phyloP scores from a whole-genome alignment of 2,888 invertebrate genomes.

The Cordilura impudica region DNA sequence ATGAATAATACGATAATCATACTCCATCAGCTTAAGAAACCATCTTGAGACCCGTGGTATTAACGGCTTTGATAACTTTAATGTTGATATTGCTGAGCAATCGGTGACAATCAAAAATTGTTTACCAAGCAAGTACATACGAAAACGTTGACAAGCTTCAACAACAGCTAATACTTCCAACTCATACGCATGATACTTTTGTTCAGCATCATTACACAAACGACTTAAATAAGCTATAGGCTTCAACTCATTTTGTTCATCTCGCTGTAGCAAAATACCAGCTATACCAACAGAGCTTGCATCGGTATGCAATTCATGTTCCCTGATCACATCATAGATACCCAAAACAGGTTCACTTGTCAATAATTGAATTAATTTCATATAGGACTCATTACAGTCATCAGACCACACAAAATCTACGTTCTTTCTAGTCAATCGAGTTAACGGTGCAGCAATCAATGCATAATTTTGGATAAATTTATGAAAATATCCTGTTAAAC shows the following conservation, averaged over 20 bases:
- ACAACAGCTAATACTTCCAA: too few species aligned
- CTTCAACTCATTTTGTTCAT: neutral
- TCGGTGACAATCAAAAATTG: too few species aligned
- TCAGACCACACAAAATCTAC: slow-evolving; percentile 43
- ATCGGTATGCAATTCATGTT: slow-evolving; percentile 57
- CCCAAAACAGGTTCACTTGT: slow-evolving; percentile 52
- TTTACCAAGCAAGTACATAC: too few species aligned
- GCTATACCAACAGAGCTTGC: slow-evolving; percentile 47
- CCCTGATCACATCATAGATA: slow-evolving; percentile 42
- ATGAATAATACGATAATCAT: too few species aligned
- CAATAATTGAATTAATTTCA: slow-evolving; percentile 64
- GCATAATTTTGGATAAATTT: too few species aligned
- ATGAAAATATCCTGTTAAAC: slow-evolving; percentile 69
- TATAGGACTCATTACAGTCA: slow-evolving; percentile 43
- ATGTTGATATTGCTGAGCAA: too few species aligned
- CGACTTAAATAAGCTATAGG: slow-evolving; percentile 51
- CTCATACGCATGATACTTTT: slow-evolving; percentile 46
- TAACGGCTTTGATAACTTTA: too few species aligned
- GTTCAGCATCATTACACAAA: slow-evolving; percentile 36
- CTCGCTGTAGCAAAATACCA: slow-evolving; percentile 42
- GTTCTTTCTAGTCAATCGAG: slow-evolving; percentile 44
- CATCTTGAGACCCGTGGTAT: too few species aligned
- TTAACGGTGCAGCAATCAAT: too few species aligned
- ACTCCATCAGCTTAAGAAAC: too few species aligned
- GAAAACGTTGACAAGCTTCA: too few species aligned